phyloP scores from a whole-genome alignment of 2,888 invertebrate species.

The Cheilosia urbana region DNA sequence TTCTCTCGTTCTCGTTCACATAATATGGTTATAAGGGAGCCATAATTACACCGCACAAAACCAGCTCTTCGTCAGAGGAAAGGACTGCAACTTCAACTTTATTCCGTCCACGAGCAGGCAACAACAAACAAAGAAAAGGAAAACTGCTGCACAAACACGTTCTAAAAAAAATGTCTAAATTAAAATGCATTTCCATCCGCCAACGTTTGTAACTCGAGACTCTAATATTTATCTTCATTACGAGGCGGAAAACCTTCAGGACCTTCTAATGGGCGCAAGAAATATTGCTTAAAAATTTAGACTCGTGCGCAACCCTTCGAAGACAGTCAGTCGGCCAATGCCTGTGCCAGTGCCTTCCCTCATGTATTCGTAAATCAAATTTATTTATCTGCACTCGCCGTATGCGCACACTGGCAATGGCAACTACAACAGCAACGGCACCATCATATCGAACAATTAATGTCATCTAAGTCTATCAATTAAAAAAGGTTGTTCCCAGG shows the following conservation, averaged over 20 bases:
- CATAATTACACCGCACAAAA: constrained; percentile 24
- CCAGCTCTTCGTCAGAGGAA: not conserved
- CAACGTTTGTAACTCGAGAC: constrained; percentile 40
- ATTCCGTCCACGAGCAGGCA: constrained; percentile 12
- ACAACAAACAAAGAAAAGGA: constrained; percentile 5
- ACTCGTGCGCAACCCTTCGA: constrained; percentile 33
- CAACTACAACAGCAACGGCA: constrained; percentile 1
- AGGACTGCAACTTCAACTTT: constrained; percentile 5
- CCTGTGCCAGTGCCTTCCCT: constrained; percentile 8
- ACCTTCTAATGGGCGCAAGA: constrained; percentile 25
- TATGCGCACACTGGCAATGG: not conserved
- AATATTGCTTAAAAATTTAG: constrained; percentile 9
- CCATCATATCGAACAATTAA: constrained; percentile 71
- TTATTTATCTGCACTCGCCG: constrained; percentile 47
- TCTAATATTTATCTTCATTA: constrained; percentile 62
- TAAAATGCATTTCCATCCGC: constrained; percentile 25
- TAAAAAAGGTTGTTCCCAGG: constrained; percentile 68
- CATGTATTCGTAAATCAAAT: constrained; percentile 56
- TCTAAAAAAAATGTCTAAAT: constrained; percentile 47
- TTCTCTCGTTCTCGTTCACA: too few relatives aligned
- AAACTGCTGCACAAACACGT: constrained; percentile 45
- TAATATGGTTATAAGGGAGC: constrained; percentile 7
- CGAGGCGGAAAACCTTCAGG: constrained; percentile 20
- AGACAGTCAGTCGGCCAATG: not conserved
- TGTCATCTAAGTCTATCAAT: constrained; percentile 67